Base-by-base conservation (phyloP, 2,113 vertebrate species). In the Cheilinus undulatus region DNA sequence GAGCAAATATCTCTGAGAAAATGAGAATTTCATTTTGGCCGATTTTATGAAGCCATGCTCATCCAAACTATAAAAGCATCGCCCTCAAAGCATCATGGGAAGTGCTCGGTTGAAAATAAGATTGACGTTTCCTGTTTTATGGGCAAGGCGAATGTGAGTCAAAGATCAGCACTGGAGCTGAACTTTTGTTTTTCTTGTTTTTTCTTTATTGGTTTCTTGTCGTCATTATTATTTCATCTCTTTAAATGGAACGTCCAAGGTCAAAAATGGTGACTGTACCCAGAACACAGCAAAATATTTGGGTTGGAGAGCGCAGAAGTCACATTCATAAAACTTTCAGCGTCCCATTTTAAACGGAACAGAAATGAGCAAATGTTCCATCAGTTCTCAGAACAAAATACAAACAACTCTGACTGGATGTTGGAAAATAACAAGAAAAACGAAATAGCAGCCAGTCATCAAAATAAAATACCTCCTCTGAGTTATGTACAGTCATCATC, bases 1-100 rank as follows among this genome's bases (percentile, higher is more conserved):
- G 79, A 20, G 66, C 77, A 91, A 87, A 92, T 91, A 91, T 84
- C 88, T 73, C 0, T 0, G 38, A 69, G 70, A 84, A 77, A 69
- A 87, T 79, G 82, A 87, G 62, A 88, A 82, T 89, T 91, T 88
- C 79, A 85, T 88, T 82, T 48, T 11, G 30, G 42, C 24, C 11
- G 0, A 60, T 86, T 85, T 88, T 75, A 80, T 74, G 76, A 85
- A 76, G 70, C 62, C 32, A 28, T 26, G n/a, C 59, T 20, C n/a
- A 1, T 28, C 34, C 50, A 70, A 64, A 82, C 57, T 60, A 70
- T 66, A 62, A 80, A 60, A 69, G 48, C 23, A 64, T 49, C 30
- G 54, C 7, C 15, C 43, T 34, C 65, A 72, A 81, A 74, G 83
- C 78, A 73, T 85, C 80, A 26, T 73, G 66, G 82, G 64, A 83